These are phyloP conservation scores for Chloropsis hardwickii DNA, from an alignment of 2,113 vertebrate genomes.

Conservation along the genomic window DNA sequence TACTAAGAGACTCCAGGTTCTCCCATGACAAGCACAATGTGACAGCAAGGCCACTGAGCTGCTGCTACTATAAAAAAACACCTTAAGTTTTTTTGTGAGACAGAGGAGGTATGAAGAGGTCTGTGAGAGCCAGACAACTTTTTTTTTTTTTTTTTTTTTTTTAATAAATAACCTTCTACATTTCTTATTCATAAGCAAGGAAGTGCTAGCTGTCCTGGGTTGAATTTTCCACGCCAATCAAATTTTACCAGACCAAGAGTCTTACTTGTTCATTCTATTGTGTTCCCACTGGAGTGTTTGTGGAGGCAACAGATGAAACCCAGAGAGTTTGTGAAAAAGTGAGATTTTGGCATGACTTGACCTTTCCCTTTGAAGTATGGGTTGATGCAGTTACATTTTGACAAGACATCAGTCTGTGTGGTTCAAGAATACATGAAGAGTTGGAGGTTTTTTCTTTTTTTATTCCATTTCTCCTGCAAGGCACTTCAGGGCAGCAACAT, in stretches of 20 bases:
- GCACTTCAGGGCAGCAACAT: background rate
- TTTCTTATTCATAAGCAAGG: background rate
- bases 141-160: background rate
- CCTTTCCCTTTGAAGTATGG: background rate
- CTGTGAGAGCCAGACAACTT: background rate
- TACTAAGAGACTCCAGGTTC: background rate
- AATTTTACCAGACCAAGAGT: background rate
- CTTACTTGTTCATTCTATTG: background rate
- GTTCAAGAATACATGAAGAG: background rate
- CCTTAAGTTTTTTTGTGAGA: background rate
- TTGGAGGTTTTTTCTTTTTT: background rate
- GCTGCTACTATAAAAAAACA: background rate
- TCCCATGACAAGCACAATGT: background rate
- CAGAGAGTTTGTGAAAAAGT: background rate
- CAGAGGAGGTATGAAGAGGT: background rate
- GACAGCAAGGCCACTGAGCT: background rate
- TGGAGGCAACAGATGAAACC: background rate
- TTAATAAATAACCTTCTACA: background rate
- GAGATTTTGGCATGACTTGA: background rate
- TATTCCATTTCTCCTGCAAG: background rate
- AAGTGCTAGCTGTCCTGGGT: background rate
- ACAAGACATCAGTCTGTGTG: background rate
- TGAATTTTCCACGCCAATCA: background rate
- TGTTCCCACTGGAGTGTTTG: background rate
- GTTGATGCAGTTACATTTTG: conserved; percentile 14